Conservation (phyloP, 2,113 vertebrate genomes). For the Pseudopipra pipra region DNA sequence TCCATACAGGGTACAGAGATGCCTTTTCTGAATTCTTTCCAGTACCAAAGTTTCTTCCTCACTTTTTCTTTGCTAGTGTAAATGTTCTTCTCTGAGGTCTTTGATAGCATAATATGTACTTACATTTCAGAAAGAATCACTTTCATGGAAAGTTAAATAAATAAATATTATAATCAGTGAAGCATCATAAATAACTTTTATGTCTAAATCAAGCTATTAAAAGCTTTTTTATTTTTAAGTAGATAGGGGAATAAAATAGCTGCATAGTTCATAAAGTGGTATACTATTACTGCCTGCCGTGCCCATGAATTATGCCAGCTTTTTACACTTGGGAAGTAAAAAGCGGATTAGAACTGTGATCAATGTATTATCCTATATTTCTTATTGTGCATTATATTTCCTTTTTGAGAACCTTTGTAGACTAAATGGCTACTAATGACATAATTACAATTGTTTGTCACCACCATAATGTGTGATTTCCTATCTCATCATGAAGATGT, state of each 20-base stretch:
- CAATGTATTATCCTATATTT: slow-evolving; percentile 83
- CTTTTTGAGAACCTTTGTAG: slow-evolving; percentile 81
- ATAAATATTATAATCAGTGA: slow-evolving; percentile 77
- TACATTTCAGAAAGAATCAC: slow-evolving; percentile 61
- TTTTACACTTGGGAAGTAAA: slow-evolving; percentile 80
- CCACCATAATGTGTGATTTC: slow-evolving; percentile 89
- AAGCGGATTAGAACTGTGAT: slow-evolving; percentile 78
- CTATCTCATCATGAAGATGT: slow-evolving; percentile 91
- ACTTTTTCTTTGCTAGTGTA: not conserved
- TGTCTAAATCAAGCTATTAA: slow-evolving; percentile 83
- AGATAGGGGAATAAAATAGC: slow-evolving; percentile 81
- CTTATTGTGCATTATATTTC: slow-evolving; percentile 79
- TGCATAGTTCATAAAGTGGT: slow-evolving; percentile 80
- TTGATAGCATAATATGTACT: slow-evolving; percentile 35
- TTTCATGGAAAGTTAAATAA: slow-evolving; percentile 70
- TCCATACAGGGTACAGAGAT: not conserved
- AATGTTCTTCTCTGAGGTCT: slow-evolving; percentile 12
- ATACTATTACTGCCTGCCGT: slow-evolving; percentile 82
- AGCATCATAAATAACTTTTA: slow-evolving; percentile 82
- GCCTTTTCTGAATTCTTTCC: slow-evolving; percentile 21
- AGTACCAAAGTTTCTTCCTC: not conserved
- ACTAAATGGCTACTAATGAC: slow-evolving; percentile 91
- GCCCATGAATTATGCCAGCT: slow-evolving; percentile 79
- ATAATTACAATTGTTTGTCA: slow-evolving; percentile 96
- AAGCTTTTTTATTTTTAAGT: slow-evolving; percentile 84